These are phyloP conservation scores for Pelobates fuscus DNA, from an alignment of 2,113 vertebrate species.

Conservation along the genomic window DNA sequence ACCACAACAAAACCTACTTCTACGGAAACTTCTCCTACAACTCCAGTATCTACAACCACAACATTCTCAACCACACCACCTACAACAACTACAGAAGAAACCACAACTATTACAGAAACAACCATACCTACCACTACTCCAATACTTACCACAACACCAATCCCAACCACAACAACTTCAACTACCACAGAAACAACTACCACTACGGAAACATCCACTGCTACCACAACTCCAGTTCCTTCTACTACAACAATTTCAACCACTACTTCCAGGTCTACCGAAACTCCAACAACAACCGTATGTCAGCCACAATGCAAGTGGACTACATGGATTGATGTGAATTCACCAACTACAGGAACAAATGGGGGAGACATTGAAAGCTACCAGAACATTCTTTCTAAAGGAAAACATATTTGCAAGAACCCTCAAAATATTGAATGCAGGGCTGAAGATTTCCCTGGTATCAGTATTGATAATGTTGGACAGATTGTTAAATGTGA, in stretches of 20 bases:
- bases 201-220: neutral
- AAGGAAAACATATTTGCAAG: conserved; percentile 27
- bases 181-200: neutral
- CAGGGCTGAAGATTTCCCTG: conserved; percentile 48
- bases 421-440: conserved; percentile 63
- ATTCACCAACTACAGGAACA: neutral
- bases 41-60: neutral
- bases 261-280: too few species aligned
- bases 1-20: too few species aligned
- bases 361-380: neutral
- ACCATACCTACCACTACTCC: neutral
- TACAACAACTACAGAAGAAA: fast-evolving
- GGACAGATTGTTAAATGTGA: conserved; percentile 55
- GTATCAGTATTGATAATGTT: conserved; percentile 33
- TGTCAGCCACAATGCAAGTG: conserved; percentile 12
- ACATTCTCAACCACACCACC: neutral
- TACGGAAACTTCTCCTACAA: neutral
- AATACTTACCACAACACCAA: neutral
- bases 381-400: neutral
- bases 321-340: conserved; percentile 5
- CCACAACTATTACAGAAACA: neutral
- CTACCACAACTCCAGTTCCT: neutral
- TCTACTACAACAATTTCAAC: too few species aligned
- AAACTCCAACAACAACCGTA: fast-evolving
- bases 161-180: fast-evolving